Conservation (phyloP, 1,140 invertebrate genomes). For the Periplaneta americana region DNA sequence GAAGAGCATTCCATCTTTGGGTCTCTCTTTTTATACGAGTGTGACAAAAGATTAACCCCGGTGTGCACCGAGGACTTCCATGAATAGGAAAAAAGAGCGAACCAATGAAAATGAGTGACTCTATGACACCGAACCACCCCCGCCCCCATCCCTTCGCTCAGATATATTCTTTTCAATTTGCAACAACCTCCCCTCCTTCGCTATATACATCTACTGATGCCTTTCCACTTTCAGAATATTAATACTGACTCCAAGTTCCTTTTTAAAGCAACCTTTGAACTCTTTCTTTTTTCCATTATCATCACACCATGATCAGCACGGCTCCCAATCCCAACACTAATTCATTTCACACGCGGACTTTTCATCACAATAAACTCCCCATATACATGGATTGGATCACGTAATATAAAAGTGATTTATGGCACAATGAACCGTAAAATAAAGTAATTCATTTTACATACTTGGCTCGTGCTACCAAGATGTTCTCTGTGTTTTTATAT, state of each 20-base stretch:
- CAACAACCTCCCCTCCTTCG: background rate
- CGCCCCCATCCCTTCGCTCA: background rate
- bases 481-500: too few relatives aligned
- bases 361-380: background rate
- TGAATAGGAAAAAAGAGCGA: background rate
- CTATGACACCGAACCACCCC: background rate
- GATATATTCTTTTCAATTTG: background rate
- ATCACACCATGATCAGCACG: background rate
- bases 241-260: background rate
- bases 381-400: background rate
- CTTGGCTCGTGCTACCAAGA: too few relatives aligned
- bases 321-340: background rate
- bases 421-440: too few relatives aligned
- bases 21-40: background rate
- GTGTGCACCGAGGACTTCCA: background rate
- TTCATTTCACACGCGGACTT: background rate
- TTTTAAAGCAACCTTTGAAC: background rate
- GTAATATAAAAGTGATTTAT: background rate
- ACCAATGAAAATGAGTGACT: background rate
- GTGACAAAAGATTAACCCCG: background rate
- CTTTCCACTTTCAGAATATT: background rate
- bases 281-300: background rate
- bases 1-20: background rate
- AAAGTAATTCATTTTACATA: too few relatives aligned
- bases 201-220: background rate